Conservation (phyloP, 2,113 vertebrate genomes). For the Megalops atlanticus region DNA sequence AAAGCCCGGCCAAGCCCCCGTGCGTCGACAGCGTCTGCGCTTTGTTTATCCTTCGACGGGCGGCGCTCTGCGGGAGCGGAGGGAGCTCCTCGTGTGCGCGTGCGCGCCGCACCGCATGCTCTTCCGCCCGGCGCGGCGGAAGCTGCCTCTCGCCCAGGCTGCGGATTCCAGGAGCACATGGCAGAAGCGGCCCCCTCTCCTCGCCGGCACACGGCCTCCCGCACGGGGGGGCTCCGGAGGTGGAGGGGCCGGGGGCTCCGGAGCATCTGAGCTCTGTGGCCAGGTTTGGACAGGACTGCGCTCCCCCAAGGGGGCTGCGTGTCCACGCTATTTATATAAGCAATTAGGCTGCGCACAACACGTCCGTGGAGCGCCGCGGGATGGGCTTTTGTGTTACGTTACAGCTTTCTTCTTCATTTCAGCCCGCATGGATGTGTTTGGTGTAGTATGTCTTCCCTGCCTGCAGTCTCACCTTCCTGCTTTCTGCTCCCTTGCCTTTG, state of each 20-base stretch:
- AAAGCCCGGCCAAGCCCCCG: not conserved
- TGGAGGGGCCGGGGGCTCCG: not conserved
- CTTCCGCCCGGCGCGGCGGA: conserved; percentile 12
- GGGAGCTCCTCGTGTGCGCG: not conserved
- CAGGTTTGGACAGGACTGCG: not conserved
- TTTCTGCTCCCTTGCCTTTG: not conserved
- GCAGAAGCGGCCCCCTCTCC: conserved; percentile 11
- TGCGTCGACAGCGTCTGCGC: not conserved
- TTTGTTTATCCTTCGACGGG: not conserved
- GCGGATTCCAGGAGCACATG: conserved; percentile 27
- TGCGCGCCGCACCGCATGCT: no score
- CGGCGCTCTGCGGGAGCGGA: not conserved
- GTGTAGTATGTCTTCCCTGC: not conserved
- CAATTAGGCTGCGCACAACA: not conserved
- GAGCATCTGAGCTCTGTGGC: conserved; percentile 27
- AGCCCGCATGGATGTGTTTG: not conserved
- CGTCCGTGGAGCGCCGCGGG: not conserved
- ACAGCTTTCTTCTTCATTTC: not conserved
- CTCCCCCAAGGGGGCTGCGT: not conserved
- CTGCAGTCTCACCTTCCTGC: not conserved
- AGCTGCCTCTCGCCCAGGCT: not conserved
- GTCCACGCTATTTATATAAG: conserved; percentile 8
- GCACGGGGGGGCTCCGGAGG: not conserved
- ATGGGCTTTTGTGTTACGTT: not conserved
- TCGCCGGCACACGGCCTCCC: not conserved